A percentile compares a stretch with the other conserved stretches of the same genome.
phyloP scores from a whole-genome alignment of 2,888 invertebrate genomes.

The Drosophila prostipennis region DNA sequence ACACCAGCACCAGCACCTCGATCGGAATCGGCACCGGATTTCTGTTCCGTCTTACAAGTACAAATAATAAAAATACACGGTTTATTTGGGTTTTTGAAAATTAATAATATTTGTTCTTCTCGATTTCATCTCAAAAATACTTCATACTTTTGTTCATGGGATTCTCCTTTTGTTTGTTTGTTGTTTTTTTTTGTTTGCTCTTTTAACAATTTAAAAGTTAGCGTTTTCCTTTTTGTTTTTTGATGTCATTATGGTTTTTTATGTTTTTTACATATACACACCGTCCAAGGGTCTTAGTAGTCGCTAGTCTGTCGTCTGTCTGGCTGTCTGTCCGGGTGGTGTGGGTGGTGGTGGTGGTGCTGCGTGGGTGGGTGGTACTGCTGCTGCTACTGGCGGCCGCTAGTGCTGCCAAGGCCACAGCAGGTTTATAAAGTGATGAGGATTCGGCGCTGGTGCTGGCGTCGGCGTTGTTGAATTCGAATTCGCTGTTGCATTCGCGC shows the following conservation, averaged over 20 bases:
- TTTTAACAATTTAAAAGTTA: conserved; percentile 53
- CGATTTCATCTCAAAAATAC: conserved; percentile 79
- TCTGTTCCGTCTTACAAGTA: conserved; percentile 46
- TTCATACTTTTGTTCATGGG: conserved; percentile 64
- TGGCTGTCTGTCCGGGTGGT: conserved; percentile 34
- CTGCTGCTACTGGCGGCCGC: conserved; percentile 24
- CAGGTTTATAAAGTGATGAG: conserved; percentile 82
- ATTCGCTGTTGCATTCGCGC: conserved; percentile 41
- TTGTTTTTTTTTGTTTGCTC: conserved; percentile 47
- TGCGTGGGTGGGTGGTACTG: conserved; percentile 36
- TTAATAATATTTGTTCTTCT: conserved; percentile 79
- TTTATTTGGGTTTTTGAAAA: conserved; percentile 77
- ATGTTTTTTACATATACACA: conserved; percentile 73
- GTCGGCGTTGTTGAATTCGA: conserved; percentile 58
- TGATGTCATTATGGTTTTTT: conserved; percentile 51
- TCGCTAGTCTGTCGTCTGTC: conserved; percentile 27
- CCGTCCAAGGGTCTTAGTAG: conserved; percentile 58
- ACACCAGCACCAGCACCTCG: conserved; percentile 38
- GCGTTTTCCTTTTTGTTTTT: conserved; percentile 32
- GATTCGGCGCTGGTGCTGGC: conserved; percentile 79
- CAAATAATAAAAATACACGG: conserved; percentile 78
- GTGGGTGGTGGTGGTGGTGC: conserved; percentile 33
- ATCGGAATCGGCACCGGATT: conserved; percentile 24
- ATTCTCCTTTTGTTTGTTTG: conserved; percentile 31
- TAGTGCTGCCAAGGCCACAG: conserved; percentile 82